Percentiles rank a stretch among this genome's conserved stretches.
Conservation (phyloP, 2,888 invertebrate species). For the Chrysotoxum bicinctum region DNA sequence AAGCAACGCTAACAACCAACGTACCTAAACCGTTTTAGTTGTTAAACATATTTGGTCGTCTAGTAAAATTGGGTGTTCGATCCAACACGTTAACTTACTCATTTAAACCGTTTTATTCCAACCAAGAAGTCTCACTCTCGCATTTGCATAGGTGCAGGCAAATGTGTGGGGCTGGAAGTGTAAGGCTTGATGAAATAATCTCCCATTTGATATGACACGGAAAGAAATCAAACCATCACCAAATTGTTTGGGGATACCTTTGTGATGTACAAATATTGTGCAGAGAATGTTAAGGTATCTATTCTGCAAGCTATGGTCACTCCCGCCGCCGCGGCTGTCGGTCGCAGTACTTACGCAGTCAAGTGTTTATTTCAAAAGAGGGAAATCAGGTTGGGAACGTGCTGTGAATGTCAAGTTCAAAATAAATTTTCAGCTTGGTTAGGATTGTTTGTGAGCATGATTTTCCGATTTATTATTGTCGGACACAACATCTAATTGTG, state of each 20-base stretch:
- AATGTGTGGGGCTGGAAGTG: not conserved
- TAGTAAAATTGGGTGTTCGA: conserved; percentile 65
- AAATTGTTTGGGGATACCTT: conserved; percentile 38
- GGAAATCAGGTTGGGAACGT: conserved; percentile 77
- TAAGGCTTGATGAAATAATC: conserved; percentile 52
- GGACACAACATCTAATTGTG: conserved; percentile 14
- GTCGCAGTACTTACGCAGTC: not conserved
- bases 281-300: not conserved
- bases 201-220: conserved; percentile 44
- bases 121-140: conserved; percentile 54
- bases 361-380: conserved; percentile 67
- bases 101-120: conserved; percentile 27
- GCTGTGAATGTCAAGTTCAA: conserved; percentile 70
- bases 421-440: conserved; percentile 20
- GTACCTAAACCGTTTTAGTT: conserved; percentile 21
- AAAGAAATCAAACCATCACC: conserved; percentile 58
- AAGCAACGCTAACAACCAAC: not conserved
- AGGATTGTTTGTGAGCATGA: conserved; percentile 26
- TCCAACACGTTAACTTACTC: conserved; percentile 17
- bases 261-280: conserved; percentile 10
- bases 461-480: conserved; percentile 20
- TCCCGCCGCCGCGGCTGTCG: not conserved
- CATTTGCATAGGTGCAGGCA: not conserved
- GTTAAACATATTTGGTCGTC: conserved; percentile 64
- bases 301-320: conserved; percentile 58